phyloP scores from a whole-genome alignment of 2,113 vertebrate species.

The Labrus mixtus region DNA sequence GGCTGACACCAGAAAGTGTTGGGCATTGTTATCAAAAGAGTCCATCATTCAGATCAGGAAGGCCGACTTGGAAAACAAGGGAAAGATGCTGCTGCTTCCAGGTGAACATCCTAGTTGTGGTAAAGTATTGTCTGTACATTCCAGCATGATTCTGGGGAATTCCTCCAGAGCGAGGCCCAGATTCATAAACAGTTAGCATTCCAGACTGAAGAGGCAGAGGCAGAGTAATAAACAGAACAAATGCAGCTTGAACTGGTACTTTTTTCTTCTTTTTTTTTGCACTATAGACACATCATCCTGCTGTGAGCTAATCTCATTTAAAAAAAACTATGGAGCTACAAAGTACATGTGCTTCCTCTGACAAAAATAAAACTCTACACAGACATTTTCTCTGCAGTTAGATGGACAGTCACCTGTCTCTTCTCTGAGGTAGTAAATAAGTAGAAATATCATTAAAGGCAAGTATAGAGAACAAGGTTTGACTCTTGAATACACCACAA shows the following conservation, averaged over 20 bases:
- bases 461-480: constrained; percentile 58
- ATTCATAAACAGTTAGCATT: constrained; percentile 37
- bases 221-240: constrained; percentile 16
- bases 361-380: constrained; percentile 71
- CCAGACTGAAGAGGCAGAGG: constrained; percentile 48
- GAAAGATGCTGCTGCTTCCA: neutral
- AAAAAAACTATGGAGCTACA: constrained; percentile 60
- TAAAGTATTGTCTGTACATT: constrained; percentile 1
- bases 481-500: constrained; percentile 38
- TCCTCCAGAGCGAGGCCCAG: constrained; percentile 6
- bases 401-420: constrained; percentile 67
- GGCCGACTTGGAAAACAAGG: neutral
- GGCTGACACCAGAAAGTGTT: no score
- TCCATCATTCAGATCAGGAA: neutral
- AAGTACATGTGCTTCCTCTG: constrained; percentile 74
- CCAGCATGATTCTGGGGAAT: constrained; percentile 23
- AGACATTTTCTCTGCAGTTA: constrained; percentile 73
- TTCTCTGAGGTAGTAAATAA: constrained; percentile 82
- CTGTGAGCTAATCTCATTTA: constrained; percentile 60
- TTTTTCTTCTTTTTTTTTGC: neutral
- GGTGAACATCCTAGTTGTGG: neutral
- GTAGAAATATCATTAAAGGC: constrained; percentile 74
- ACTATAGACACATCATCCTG: constrained; percentile 39
- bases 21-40: no score
- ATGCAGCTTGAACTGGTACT: constrained; percentile 15